Conservation (phyloP, 2,113 vertebrate species). For the Erythrocercus mccallii region DNA sequence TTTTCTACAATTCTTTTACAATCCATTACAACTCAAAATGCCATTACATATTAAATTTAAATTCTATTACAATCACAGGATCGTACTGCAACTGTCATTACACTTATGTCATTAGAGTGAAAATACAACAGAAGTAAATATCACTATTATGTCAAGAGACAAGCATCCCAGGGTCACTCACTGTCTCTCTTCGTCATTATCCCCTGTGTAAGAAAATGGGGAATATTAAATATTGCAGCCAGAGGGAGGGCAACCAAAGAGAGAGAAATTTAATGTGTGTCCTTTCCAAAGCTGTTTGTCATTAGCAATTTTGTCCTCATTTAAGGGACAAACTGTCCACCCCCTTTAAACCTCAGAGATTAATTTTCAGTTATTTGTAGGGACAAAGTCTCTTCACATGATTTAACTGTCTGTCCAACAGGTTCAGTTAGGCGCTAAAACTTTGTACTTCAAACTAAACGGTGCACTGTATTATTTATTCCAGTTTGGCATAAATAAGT, state of each 20-base stretch:
- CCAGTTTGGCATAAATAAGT: not conserved
- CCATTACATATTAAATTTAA: too few species aligned
- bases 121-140: slow-evolving; percentile 6
- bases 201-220: not conserved
- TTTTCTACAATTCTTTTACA: not conserved
- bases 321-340: not conserved
- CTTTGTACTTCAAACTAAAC: slow-evolving; percentile 29
- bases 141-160: not conserved
- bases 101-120: not conserved
- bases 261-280: not conserved
- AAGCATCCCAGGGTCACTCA: not conserved
- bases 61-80: not conserved
- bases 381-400: slow-evolving; percentile 33
- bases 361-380: slow-evolving; percentile 29
- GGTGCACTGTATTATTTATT: not conserved
- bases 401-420: slow-evolving; percentile 40
- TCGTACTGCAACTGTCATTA: not conserved
- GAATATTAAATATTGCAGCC: not conserved
- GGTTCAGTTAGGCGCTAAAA: slow-evolving; percentile 42
- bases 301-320: not conserved
- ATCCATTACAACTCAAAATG: too few species aligned
- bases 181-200: not conserved
- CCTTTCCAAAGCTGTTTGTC: not conserved
- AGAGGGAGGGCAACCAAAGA: not conserved
- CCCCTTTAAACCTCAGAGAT: not conserved